Conservation (phyloP, 2,113 vertebrate species). For the Marmota flaviventris region DNA sequence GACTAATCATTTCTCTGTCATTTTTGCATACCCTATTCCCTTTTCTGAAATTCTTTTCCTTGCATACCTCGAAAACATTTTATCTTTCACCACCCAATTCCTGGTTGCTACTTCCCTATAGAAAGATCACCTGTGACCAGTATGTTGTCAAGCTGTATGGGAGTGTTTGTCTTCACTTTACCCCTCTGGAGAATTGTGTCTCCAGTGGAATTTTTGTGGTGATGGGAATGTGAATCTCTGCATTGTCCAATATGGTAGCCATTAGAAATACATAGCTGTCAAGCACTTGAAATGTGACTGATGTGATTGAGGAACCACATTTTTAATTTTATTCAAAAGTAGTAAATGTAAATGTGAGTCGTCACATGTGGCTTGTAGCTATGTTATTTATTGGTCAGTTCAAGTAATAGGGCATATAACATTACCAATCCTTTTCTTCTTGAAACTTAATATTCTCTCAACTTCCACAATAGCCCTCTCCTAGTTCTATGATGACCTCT, state of each 20-base stretch:
- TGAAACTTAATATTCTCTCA: neutral
- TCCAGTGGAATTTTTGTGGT: neutral
- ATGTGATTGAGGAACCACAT: neutral
- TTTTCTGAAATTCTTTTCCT: conserved; percentile 32
- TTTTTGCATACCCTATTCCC: neutral
- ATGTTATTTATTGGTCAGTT: neutral
- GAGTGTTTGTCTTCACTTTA: neutral
- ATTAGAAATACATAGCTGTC: neutral
- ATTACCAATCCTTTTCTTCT: neutral
- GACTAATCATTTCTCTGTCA: neutral
- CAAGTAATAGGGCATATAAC: neutral
- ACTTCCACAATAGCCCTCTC: neutral
- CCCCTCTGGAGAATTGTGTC: neutral
- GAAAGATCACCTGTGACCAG: neutral
- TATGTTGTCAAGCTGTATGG: neutral
- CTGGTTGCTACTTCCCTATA: neutral
- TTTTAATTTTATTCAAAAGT: conserved; percentile 20
- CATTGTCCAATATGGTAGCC: neutral
- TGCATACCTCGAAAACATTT: neutral
- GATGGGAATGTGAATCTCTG: neutral
- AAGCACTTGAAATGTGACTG: neutral
- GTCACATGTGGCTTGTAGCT: neutral
- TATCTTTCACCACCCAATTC: neutral
- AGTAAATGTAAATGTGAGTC: conserved; percentile 8
- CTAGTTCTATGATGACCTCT: neutral